Percentiles rank a stretch among this genome's conserved stretches.
phyloP scores from a whole-genome alignment of 2,797 vertebrate species.

The Pangasius sanitwongsei region DNA sequence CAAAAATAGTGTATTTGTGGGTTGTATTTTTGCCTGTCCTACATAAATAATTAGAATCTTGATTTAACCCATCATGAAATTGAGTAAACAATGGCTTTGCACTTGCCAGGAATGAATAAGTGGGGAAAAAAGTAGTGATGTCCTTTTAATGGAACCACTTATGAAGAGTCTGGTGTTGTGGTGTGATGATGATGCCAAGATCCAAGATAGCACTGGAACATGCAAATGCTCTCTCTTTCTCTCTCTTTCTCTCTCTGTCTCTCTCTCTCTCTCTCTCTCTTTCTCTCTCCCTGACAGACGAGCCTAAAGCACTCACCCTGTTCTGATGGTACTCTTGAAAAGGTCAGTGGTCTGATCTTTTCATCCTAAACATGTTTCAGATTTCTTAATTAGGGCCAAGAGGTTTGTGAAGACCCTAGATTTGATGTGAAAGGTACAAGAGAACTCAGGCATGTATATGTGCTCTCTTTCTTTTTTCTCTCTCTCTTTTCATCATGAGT shows the following conservation, averaged over 20 bases:
- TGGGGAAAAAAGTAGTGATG: not conserved
- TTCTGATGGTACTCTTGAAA: conserved; percentile 70
- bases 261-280: conserved; percentile 64
- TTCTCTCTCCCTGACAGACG: conserved; percentile 68
- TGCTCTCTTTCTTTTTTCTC: conserved; percentile 48
- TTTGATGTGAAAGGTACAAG: conserved; percentile 58
- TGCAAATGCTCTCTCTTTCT: conserved; percentile 13
- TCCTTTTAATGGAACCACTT: conserved; percentile 52
- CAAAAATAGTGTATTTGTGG: conserved; percentile 3
- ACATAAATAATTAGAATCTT: conserved; percentile 20
- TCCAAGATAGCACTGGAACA: conserved; percentile 9
- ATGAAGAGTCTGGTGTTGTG: conserved; percentile 36
- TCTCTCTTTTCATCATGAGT: conserved; percentile 44
- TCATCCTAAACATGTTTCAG: conserved; percentile 75
- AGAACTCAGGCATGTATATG: conserved; percentile 63
- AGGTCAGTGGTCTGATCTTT: conserved; percentile 78
- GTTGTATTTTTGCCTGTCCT: not conserved
- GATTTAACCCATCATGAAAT: conserved; percentile 2
- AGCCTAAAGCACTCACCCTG: conserved; percentile 50
- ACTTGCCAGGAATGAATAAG: conserved; percentile 30
- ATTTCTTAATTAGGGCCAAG: conserved; percentile 82
- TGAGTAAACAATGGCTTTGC: conserved; percentile 23
- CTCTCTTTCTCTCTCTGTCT: conserved; percentile 50
- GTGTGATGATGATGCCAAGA: conserved; percentile 27
- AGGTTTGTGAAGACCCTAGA: conserved; percentile 66